Conservation (phyloP, 1,140 invertebrate genomes). For the Drosophila mayri region DNA sequence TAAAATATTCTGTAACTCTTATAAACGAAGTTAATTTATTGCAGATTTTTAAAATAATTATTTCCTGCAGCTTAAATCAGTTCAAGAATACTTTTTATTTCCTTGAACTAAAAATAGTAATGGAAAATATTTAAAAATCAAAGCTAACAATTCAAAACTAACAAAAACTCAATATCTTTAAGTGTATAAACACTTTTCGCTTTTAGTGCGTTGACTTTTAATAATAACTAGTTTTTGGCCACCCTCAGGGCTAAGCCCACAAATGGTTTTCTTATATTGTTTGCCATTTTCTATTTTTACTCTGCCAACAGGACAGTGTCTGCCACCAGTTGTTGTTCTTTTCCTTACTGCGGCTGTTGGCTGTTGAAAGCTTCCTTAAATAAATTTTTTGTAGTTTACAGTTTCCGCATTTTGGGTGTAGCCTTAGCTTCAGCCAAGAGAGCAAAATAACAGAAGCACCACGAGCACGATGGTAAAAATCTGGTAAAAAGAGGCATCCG, state of each 20-base stretch:
- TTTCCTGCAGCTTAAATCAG: not conserved
- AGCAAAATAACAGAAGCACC: conserved; percentile 14
- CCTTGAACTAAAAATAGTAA: not conserved
- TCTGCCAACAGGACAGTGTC: conserved; percentile 9
- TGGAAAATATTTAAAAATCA: not conserved
- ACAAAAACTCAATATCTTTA: too few relatives aligned
- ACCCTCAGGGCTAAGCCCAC: conserved; percentile 58
- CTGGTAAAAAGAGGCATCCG: conserved; percentile 35
- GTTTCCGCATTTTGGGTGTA: conserved; percentile 64
- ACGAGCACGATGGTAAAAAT: conserved; percentile 13
- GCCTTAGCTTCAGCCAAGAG: not conserved
- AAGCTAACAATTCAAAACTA: fast-evolving
- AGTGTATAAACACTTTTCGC: conserved; percentile 11
- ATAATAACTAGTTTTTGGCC: conserved; percentile 21
- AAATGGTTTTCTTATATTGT: conserved; percentile 82
- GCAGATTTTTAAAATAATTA: too few relatives aligned
- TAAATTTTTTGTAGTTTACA: conserved; percentile 74
- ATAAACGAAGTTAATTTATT: not conserved
- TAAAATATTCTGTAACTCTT: too few relatives aligned
- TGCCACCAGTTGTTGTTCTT: conserved; percentile 26
- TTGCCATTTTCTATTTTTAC: conserved; percentile 75
- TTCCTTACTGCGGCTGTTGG: conserved; percentile 29
- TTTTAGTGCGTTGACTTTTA: not conserved
- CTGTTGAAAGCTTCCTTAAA: conserved; percentile 63
- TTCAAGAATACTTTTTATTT: not conserved